Evolutionary conservation across 1,140 invertebrate species (phyloP).

Genomic region (Drosophila sulfurigaster): DNA sequence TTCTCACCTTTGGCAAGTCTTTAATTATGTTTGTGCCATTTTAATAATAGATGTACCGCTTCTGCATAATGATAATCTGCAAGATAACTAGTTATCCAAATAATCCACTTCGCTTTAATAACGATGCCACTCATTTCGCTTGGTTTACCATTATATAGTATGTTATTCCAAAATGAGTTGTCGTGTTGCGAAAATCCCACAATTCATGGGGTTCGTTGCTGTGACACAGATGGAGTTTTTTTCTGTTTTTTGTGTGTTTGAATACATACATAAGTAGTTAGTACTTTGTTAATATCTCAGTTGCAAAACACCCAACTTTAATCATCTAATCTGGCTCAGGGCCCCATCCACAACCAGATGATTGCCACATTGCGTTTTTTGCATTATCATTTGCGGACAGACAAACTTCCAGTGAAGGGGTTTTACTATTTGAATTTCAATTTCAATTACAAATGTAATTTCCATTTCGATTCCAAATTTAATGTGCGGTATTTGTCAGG

Average conservation of each 20-base stretch:
- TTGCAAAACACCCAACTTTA: slow-evolving; percentile 46
- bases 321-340: slow-evolving; percentile 73
- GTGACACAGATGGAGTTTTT: slow-evolving; percentile 20
- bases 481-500: slow-evolving; percentile 24
- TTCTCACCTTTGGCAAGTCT: too few species aligned
- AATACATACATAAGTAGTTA: slow-evolving; percentile 25
- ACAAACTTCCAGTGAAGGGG: slow-evolving; percentile 6
- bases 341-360: slow-evolving; percentile 28
- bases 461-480: background rate
- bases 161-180: slow-evolving; percentile 30
- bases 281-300: slow-evolving; percentile 33
- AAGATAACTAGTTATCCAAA: background rate
- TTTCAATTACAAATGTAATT: background rate
- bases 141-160: slow-evolving; percentile 25
- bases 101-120: background rate
- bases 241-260: background rate
- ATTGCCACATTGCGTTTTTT: slow-evolving; percentile 59
- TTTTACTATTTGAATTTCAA: slow-evolving; percentile 12
- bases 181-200: slow-evolving; percentile 59
- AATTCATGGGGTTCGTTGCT: slow-evolving; percentile 50
- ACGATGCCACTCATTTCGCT: slow-evolving; percentile 8
- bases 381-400: slow-evolving; percentile 52
- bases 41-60: too few species aligned
- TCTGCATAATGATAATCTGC: background rate
- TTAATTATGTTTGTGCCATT: too few species aligned